Percentiles rank a stretch among this genome's conserved stretches.
phyloP scores from a whole-genome alignment of 2,888 invertebrate species.

The Trachelus iudaicus region DNA sequence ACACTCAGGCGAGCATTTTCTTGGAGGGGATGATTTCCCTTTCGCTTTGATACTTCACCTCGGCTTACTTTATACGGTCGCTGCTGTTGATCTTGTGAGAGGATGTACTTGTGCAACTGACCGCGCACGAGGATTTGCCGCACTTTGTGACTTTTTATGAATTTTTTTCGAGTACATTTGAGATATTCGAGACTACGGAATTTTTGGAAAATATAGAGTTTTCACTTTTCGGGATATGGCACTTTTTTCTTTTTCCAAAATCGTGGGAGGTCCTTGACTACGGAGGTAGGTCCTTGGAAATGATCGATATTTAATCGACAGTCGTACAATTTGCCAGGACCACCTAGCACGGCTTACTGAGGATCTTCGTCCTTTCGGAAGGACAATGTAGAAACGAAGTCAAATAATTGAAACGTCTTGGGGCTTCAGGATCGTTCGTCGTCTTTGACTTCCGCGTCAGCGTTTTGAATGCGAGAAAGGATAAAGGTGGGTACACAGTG shows the following conservation, averaged over 20 bases:
- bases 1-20: slow-evolving; percentile 21
- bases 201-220: background rate
- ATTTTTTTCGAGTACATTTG: background rate
- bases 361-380: background rate
- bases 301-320: background rate
- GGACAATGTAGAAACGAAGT: background rate
- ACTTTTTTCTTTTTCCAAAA: background rate
- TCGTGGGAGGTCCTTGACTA: background rate
- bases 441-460: background rate
- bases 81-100: too few species aligned
- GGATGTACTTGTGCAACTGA: background rate
- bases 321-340: background rate
- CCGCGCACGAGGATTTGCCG: background rate
- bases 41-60: too few species aligned
- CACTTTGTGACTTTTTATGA: background rate
- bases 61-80: too few species aligned
- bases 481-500: background rate
- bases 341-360: background rate
- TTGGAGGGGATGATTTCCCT: too few species aligned
- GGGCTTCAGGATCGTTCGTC: background rate
- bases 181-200: background rate
- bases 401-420: background rate
- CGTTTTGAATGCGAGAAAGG: background rate
- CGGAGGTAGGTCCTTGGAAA: background rate
- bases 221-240: background rate